phyloP scores from a whole-genome alignment of 2,797 vertebrate genomes.

The Neosilurus hyrtlii region DNA sequence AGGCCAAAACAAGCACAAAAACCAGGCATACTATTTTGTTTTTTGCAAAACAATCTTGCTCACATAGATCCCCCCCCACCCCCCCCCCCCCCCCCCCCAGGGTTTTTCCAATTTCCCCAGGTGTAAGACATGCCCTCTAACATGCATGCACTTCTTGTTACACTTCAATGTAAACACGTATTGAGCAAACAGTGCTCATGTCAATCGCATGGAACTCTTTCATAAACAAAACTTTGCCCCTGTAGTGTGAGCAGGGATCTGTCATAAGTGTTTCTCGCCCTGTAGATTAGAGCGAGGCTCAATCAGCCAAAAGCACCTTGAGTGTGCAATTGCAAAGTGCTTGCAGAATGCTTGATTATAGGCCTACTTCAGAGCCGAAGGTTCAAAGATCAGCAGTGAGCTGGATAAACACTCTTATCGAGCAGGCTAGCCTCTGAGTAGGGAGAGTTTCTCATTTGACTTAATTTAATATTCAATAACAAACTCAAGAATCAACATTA shows the following conservation, averaged over 20 bases:
- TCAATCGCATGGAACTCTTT: constrained; percentile 12
- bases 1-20: background rate
- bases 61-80: no score
- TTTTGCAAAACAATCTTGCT: no score
- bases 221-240: constrained; percentile 25
- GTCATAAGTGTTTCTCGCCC: constrained; percentile 19
- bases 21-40: background rate
- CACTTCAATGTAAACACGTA: background rate
- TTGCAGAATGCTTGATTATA: constrained; percentile 41
- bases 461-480: background rate
- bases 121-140: background rate
- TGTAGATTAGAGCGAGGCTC: constrained; percentile 40
- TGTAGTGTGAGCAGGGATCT: constrained; percentile 4
- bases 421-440: constrained; percentile 7
- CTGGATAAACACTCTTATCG: constrained; percentile 35
- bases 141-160: background rate
- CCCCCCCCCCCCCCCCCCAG: no score
- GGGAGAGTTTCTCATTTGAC: constrained; percentile 10
- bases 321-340: constrained; percentile 35
- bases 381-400: constrained; percentile 35
- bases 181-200: constrained; percentile 9
- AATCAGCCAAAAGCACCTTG: constrained; percentile 41
- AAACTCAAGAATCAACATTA: constrained; percentile 1
- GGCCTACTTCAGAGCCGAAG: constrained; percentile 21
- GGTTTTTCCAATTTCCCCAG: background rate